Percentiles rank a stretch among this genome's conserved stretches.
phyloP scores from a whole-genome alignment of 2,113 vertebrate species.

The Nibea coibor region DNA sequence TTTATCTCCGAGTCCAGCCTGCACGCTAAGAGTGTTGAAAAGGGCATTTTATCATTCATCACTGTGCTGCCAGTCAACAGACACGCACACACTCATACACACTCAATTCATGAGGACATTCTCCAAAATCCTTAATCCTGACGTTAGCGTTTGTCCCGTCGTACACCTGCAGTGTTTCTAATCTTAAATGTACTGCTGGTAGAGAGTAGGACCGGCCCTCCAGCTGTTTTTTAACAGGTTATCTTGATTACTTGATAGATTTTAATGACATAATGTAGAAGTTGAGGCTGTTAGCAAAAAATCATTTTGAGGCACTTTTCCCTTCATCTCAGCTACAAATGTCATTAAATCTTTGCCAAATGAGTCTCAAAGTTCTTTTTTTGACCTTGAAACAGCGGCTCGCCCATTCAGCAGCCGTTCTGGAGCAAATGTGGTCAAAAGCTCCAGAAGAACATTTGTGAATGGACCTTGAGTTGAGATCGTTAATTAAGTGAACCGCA shows the following conservation, averaged over 20 bases:
- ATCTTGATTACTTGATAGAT: neutral
- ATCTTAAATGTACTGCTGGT: neutral
- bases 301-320: neutral
- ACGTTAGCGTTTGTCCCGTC: neutral
- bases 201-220: neutral
- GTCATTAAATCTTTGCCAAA: neutral
- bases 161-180: neutral
- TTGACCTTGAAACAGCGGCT: neutral
- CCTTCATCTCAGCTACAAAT: neutral
- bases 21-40: constrained; percentile 38
- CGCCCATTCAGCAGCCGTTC: neutral
- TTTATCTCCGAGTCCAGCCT: constrained; percentile 54
- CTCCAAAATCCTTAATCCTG: constrained; percentile 1
- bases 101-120: neutral
- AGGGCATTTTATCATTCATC: constrained; percentile 50
- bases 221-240: neutral
- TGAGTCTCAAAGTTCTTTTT: neutral
- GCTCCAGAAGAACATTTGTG: neutral
- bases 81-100: too few relatives aligned
- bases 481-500: too few relatives aligned
- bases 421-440: neutral
- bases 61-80: constrained; percentile 20
- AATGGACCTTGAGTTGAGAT: neutral
- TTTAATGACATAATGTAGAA: neutral
- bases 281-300: neutral